Evolutionary conservation across 1,140 invertebrate species (phyloP), one percentile per base, ranked within the genome.

Genomic region (Tribolium madens): DNA sequence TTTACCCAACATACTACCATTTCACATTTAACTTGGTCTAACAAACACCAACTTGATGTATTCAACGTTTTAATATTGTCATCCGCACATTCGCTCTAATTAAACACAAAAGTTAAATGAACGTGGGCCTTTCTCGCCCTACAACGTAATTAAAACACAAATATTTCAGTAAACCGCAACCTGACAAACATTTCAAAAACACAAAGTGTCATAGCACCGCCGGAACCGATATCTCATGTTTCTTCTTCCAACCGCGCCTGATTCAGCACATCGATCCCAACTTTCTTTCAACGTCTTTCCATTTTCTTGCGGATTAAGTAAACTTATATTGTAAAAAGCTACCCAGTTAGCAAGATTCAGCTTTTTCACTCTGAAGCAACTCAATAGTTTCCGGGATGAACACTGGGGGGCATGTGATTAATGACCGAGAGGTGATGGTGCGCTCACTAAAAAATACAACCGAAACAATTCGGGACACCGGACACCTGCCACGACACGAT

Each of bases 321-420:
- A 71, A 71, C 42, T 50, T 71, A 48, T 71, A 71, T 71, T 71
- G 47, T 71, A 71, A 71, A 71, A 71, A 71, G 14, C 68, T 47
- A 71, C 68, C 68, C 26, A 71, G 42, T 71, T 71, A 71, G 68
- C 68, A 71, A 50, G 71, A 73, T 73, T 73, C 71, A 52, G 48
- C 71, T 73, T 73, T 73, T 73, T 48, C 48, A 50, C 26, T 57
- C 48, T 12, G 26, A 13, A 33, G 13, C 71, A 73, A 73, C 71
- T 73, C 71, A 73, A 73, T 73, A 73, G 71, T 52, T 73, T 73
- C 71, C 71, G 47, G 50, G 26, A 76, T 48, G 60, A 64, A 70
- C 31, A 36, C 53, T n/a, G 21, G 76, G 64, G 26, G 68, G 15
- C 48, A 52, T 10, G 71, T 73, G 71, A 71, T 71, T 71, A 71